phyloP scores from a whole-genome alignment of 2,888 invertebrate species.

The Dusona sp. region DNA sequence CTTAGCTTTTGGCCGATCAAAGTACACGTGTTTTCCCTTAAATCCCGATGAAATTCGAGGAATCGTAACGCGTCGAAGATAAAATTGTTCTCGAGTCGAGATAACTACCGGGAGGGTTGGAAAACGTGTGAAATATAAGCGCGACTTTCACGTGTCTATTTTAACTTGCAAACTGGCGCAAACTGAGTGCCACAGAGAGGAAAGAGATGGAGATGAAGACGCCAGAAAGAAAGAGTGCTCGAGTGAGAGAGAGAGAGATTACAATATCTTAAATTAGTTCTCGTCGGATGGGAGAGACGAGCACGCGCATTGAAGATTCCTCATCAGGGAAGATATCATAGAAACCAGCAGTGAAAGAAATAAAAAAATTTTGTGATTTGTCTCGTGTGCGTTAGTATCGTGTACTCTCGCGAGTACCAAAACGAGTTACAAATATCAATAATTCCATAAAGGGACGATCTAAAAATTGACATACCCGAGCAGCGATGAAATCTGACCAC shows the following conservation, averaged over 20 bases:
- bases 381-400: slow-evolving; percentile 22
- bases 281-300: slow-evolving; percentile 75
- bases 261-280: slow-evolving; percentile 84
- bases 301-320: slow-evolving; percentile 78
- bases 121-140: slow-evolving; percentile 70
- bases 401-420: neutral
- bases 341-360: slow-evolving; percentile 29
- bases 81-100: slow-evolving; percentile 43
- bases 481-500: neutral
- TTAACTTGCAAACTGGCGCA: slow-evolving; percentile 83
- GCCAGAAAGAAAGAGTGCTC: slow-evolving; percentile 15
- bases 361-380: slow-evolving; percentile 1
- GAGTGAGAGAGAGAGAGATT: slow-evolving; percentile 59
- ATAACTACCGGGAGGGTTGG: slow-evolving; percentile 50
- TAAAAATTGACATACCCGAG: neutral
- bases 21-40: neutral
- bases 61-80: slow-evolving; percentile 41
- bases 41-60: slow-evolving; percentile 47
- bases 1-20: neutral
- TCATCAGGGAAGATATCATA: slow-evolving; percentile 39
- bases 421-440: neutral
- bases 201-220: slow-evolving; percentile 16
- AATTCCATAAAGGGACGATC: neutral
- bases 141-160: slow-evolving; percentile 83
- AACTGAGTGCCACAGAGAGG: slow-evolving; percentile 73